phyloP scores from a whole-genome alignment of 2,113 vertebrate species.

The Siphamia tubifer region DNA sequence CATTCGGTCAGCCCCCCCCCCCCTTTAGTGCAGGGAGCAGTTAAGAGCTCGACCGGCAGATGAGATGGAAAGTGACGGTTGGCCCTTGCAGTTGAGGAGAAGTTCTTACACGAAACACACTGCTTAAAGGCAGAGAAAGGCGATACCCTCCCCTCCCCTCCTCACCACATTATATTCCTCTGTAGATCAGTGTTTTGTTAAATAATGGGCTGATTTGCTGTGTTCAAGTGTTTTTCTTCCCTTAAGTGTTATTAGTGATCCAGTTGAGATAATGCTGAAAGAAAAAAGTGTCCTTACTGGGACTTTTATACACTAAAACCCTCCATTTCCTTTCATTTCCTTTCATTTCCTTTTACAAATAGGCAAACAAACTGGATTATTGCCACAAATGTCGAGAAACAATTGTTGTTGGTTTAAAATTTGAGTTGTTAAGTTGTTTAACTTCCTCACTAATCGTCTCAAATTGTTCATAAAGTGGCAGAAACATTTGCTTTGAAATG shows the following conservation, averaged over 20 bases:
- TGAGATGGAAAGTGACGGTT: constrained; percentile 59
- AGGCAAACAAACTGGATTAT: neutral
- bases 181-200: neutral
- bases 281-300: no score
- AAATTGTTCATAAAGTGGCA: no score
- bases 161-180: neutral
- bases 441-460: neutral
- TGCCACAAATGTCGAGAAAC: neutral
- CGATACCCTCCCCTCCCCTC: neutral
- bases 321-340: no score
- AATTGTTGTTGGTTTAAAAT: no score
- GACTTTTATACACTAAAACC: neutral
- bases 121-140: constrained; percentile 12
- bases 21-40: constrained; percentile 17
- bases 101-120: neutral
- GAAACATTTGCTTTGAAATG: no score
- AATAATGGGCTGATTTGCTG: neutral
- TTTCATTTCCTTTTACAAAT: neutral
- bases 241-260: neutral
- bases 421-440: neutral
- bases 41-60: constrained; percentile 16
- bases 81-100: constrained; percentile 51
- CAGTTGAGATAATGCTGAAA: neutral
- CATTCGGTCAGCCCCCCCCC: neutral
- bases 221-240: neutral